Evolutionary conservation across 2,113 vertebrate genomes (phyloP).

Genomic region (Entelurus aequoreus): DNA sequence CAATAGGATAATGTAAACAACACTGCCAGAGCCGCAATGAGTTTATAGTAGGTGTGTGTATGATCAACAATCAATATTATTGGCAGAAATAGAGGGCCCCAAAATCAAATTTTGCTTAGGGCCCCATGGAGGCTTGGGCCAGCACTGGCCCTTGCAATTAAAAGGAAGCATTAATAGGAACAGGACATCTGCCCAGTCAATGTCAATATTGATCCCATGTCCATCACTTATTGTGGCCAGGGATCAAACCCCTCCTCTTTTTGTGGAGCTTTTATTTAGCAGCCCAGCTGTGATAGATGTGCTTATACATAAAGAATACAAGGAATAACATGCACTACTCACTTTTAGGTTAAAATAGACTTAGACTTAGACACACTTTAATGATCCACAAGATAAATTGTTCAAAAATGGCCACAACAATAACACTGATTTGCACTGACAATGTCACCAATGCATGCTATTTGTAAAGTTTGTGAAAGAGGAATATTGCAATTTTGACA

Average conservation of each 20-base stretch:
- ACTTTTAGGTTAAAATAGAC: neutral
- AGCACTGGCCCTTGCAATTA: constrained; percentile 49
- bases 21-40: no score
- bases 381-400: no score
- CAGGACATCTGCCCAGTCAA: constrained; percentile 68
- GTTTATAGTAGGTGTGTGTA: no score
- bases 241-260: constrained; percentile 40
- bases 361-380: no score
- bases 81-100: no score
- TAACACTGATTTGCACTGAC: neutral
- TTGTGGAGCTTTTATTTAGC: constrained; percentile 48
- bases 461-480: neutral
- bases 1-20: no score
- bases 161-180: constrained; percentile 52
- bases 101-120: no score
- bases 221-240: constrained; percentile 52
- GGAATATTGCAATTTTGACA: no score
- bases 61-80: no score
- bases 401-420: neutral
- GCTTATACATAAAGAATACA: constrained; percentile 8
- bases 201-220: constrained; percentile 70
- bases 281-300: constrained; percentile 51
- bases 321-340: neutral
- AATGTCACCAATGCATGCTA: neutral
- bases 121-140: no score